Evolutionary conservation across 2,888 invertebrate species (phyloP), one percentile per base, ranked within the genome.

Genomic region (Syrphus vitripennis): DNA sequence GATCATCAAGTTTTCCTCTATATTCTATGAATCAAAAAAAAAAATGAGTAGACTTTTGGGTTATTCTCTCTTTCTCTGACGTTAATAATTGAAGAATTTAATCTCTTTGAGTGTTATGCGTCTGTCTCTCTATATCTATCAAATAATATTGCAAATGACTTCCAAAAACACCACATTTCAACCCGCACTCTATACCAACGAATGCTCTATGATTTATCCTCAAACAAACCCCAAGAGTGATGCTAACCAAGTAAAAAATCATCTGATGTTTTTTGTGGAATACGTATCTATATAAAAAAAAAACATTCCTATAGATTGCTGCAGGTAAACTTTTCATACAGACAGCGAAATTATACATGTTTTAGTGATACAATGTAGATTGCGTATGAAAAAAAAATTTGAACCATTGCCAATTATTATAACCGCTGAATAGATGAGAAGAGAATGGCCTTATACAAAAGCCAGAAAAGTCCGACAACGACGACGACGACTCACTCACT

Each of bases 401-500:
- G 81, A 84, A 84, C 76, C 76, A 77, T 69, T 81, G 84, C 84
- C 84, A 84, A 84, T 81, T 76, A 67, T 77, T 31, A 45, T 67
- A 71, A 48, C 45, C 80, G 50, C 55, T 37, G 76, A 63, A 70
- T 21, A 65, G 48, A 24, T 48, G 37, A 7, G 57, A 50, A 61
- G 16, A 63, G 34, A 61, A 34, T n/a, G 34, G 37, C 24, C 34
- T 24, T 50, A 16, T 37, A 37, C 61, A 67, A 63, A 69, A 67
- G 19, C 53, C 34, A 67, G 83, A 71, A 53, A 84, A 59, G 55
- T 63, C 57, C 71, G 45, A 21, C 70, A 57, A 40, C 79, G 40
- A 70, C 63, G 40, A 70, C 42, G 21, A 37, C 19, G 12, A 53
- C 57, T 48, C n/a, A n/a, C n/a, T n/a, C n/a, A 59, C 57, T n/a